phyloP scores from a whole-genome alignment of 2,113 vertebrate genomes.

The Mormoops blainvillei region DNA sequence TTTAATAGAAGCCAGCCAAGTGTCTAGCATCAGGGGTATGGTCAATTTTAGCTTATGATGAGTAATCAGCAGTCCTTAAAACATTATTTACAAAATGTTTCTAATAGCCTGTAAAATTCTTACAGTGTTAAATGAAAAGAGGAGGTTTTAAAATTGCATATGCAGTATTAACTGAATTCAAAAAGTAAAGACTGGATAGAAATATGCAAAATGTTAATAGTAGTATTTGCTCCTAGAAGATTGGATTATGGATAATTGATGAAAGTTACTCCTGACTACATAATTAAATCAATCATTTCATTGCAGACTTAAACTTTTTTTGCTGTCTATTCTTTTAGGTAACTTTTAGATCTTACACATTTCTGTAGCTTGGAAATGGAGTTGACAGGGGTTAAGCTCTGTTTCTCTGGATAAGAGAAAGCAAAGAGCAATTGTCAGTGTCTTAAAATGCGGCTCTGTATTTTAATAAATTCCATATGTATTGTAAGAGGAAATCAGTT shows the following conservation, averaged over 20 bases:
- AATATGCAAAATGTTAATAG: neutral
- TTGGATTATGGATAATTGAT: neutral
- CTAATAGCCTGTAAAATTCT: neutral
- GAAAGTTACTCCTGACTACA: neutral
- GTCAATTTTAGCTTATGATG: neutral
- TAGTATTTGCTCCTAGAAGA: neutral
- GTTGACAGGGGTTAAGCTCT: neutral
- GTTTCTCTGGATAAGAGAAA: neutral
- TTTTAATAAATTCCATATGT: neutral
- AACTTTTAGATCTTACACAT: neutral
- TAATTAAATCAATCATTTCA: conserved; percentile 20
- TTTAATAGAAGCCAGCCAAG: conserved; percentile 13
- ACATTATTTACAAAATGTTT: conserved; percentile 41
- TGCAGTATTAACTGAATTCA: neutral
- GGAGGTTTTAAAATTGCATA: neutral
- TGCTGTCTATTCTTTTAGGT: neutral
- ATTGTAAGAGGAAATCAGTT: neutral
- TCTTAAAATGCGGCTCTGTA: conserved; percentile 1
- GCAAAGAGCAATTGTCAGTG: neutral
- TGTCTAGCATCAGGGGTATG: neutral
- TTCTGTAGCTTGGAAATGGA: conserved; percentile 17
- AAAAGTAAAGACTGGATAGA: neutral
- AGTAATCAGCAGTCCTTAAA: conserved; percentile 14
- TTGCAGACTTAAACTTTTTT: neutral
- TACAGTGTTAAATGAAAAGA: neutral